These are phyloP conservation scores for Montipora efflorescens DNA, from an alignment of 64 coral and sea anemone species.

Conservation along the genomic window DNA sequence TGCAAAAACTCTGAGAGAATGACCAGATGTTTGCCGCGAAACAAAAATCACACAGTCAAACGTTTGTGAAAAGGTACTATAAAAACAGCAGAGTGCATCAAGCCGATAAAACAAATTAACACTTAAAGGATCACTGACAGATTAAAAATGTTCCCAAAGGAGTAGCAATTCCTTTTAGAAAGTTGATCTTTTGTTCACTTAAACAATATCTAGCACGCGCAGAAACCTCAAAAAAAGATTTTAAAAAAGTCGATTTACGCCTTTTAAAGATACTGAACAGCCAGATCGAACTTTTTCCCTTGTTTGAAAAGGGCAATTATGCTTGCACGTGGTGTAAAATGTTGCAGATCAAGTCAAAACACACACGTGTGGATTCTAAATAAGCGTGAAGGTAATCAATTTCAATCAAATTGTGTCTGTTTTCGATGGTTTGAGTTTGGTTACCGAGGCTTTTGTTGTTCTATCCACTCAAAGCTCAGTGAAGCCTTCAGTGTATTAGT, in stretches of 20 bases:
- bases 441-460: background rate
- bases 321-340: constrained; percentile 18
- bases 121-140: background rate
- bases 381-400: background rate
- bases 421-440: background rate
- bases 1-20: background rate
- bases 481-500: too few relatives aligned
- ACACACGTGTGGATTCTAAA: constrained; percentile 12
- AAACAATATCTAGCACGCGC: constrained; percentile 4
- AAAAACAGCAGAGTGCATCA: background rate
- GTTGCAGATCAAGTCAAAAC: background rate
- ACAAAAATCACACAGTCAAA: background rate
- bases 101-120: background rate
- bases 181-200: background rate
- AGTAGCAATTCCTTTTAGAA: background rate
- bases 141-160: background rate
- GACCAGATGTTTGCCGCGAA: background rate
- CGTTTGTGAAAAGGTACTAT: background rate
- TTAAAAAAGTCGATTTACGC: background rate
- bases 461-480: background rate
- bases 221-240: background rate
- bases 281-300: background rate
- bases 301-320: constrained; percentile 6
- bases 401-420: background rate
- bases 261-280: background rate